Evolutionary conservation across 1,140 invertebrate species (phyloP).

Genomic region (Drosophila tristis): DNA sequence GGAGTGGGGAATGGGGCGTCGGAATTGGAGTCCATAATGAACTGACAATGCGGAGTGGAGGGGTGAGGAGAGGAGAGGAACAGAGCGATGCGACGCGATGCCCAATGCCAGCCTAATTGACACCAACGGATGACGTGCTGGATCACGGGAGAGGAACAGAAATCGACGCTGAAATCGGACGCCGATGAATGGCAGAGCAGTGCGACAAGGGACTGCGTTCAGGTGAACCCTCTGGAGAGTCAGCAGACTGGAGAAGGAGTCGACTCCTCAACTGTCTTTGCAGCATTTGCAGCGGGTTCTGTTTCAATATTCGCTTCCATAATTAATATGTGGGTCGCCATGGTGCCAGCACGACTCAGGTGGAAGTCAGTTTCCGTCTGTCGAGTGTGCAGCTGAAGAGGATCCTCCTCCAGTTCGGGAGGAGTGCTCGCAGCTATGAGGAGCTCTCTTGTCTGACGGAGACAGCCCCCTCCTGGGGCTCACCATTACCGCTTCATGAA

Average conservation of each 20-base stretch:
- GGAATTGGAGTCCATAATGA: slow-evolving; percentile 38
- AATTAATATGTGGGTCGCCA: slow-evolving; percentile 40
- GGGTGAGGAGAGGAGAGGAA: background rate
- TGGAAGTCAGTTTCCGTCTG: background rate
- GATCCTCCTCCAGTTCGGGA: background rate
- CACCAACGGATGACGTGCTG: slow-evolving; percentile 23
- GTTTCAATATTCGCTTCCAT: slow-evolving; percentile 37
- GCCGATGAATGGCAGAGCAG: background rate
- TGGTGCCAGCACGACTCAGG: slow-evolving; percentile 7
- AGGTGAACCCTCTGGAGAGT: slow-evolving; percentile 3
- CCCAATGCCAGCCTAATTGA: slow-evolving; percentile 30
- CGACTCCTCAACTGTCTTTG: slow-evolving; percentile 37
- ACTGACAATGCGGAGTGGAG: slow-evolving; percentile 39
- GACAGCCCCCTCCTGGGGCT: slow-evolving; percentile 6
- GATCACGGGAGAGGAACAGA: background rate
- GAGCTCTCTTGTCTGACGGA: background rate
- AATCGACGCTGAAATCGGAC: slow-evolving; percentile 20
- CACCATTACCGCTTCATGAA: slow-evolving; percentile 42
- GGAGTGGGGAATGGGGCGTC: no score
- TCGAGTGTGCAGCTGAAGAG: slow-evolving; percentile 6
- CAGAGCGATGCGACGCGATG: slow-evolving; percentile 16
- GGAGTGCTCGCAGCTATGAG: no score
- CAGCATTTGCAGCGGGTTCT: slow-evolving; percentile 29
- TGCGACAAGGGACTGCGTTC: slow-evolving; percentile 9
- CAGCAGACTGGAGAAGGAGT: slow-evolving; percentile 15